Conservation (phyloP, 2,888 invertebrate species). For the Dilophus febrilis region DNA sequence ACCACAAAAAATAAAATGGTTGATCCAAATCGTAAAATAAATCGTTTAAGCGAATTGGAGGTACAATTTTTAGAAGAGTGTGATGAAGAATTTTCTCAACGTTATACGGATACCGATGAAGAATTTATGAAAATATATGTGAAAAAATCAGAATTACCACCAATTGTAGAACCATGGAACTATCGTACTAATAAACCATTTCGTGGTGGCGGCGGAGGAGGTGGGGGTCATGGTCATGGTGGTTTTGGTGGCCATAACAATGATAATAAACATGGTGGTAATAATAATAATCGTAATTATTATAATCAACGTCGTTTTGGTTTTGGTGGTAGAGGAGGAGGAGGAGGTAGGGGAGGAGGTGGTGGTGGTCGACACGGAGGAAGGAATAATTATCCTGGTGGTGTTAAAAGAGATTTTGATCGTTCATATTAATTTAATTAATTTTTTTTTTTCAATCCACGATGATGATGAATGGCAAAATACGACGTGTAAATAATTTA, state of each 20-base stretch:
- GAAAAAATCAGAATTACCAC: constrained; percentile 34
- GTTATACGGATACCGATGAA: constrained; percentile 43
- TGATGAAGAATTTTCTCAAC: constrained; percentile 41
- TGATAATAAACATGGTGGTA: background rate
- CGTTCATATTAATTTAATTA: too few relatives aligned
- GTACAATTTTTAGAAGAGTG: constrained; percentile 40
- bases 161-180: constrained; percentile 41
- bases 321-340: background rate
- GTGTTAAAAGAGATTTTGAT: background rate
- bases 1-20: constrained; percentile 19
- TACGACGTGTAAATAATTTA: too few relatives aligned
- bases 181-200: background rate
- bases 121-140: constrained; percentile 36
- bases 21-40: constrained; percentile 31
- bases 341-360: background rate
- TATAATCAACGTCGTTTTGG: background rate
- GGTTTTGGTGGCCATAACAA: background rate
- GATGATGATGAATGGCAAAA: too few relatives aligned
- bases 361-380: background rate
- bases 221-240: background rate
- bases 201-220: background rate
- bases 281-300: background rate
- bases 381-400: background rate
- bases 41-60: constrained; percentile 37
- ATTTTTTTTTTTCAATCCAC: too few relatives aligned